A percentile compares a stretch with the other conserved stretches of the same genome.
Conservation (phyloP, 1,140 invertebrate genomes). For the Eupeodes corollae region DNA sequence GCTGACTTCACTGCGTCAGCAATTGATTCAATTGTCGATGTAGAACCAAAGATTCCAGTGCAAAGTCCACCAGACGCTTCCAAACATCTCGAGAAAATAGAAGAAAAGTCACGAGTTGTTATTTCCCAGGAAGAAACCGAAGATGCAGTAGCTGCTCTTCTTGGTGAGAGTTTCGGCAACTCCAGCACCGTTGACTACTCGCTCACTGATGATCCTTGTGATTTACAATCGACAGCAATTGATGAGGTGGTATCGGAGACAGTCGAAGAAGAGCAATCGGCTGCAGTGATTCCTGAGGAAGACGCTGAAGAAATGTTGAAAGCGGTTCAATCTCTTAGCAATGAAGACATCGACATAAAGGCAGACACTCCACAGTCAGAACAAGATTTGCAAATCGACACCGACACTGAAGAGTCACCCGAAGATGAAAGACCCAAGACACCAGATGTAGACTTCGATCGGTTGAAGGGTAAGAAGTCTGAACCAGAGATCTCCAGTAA, state of each 20-base stretch:
- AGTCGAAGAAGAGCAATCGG: constrained; percentile 13
- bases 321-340: constrained; percentile 61
- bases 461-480: background rate
- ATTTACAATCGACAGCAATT: constrained; percentile 14
- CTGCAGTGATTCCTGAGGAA: constrained; percentile 13
- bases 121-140: constrained; percentile 88
- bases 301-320: constrained; percentile 66
- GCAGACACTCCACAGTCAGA: constrained; percentile 76
- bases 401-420: constrained; percentile 66
- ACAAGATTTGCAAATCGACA: constrained; percentile 73
- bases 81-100: constrained; percentile 45
- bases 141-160: constrained; percentile 75
- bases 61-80: constrained; percentile 28
- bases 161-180: constrained; percentile 69
- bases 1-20: constrained; percentile 38
- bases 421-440: constrained; percentile 33
- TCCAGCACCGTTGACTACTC: constrained; percentile 43
- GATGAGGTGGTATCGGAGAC: constrained; percentile 31
- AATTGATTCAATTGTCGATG: constrained; percentile 25
- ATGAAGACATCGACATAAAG: constrained; percentile 62
- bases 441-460: background rate
- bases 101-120: constrained; percentile 67
- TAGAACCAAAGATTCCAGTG: constrained; percentile 37
- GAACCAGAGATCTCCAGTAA: too few relatives aligned
- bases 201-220: constrained; percentile 39